Evolutionary conservation across 2,888 invertebrate species (phyloP), one percentile per base, ranked within the genome.

Genomic region (Selenia dentaria): DNA sequence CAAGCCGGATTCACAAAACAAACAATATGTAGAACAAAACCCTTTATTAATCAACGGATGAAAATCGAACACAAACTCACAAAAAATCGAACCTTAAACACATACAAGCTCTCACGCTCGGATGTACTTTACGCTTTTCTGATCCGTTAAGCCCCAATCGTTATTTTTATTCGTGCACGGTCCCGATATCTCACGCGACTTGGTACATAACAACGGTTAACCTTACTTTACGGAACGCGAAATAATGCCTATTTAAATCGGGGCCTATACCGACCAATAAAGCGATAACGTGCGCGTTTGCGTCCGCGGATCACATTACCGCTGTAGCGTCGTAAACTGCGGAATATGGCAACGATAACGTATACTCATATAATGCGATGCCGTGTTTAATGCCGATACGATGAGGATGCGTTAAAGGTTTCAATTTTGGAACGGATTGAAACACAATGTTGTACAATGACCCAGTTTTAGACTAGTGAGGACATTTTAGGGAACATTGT

Each of bases 271-370:
- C 38, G 48, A 11, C 25, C 22, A 22, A 40, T 36, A 45, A 36
- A 45, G 28, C 38, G 38, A 34, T 45, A 45, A 45, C 44, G 38
- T 38, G 28, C 31, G 24, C 27, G 33, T 41, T 36, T 20, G 8
- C 42, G 42, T 35, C 31, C 25, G 24, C 16, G 34, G 49, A 51
- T 56, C 53, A 26, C 24, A 31, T 26, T 18, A 50, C 55, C 57
- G 51, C 54, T 56, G 47, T 48, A 39, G 41, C 50, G 43, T 62
- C 47, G 56, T 62, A 60, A 14, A 41, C 38, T 2, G 1, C 2
- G 22, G 0, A 11, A 36, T 32, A 43, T 20, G 31, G 36, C 22
- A 18, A 24, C 26, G 43, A 43, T 43, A 43, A 16, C 40, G 13
- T 6, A 13, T 26, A 11, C 25, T 36, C 36, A 25, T 24, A 11